These are phyloP conservation scores for Phania funesta DNA, from an alignment of 2,888 invertebrate genomes.

Conservation along the genomic window DNA sequence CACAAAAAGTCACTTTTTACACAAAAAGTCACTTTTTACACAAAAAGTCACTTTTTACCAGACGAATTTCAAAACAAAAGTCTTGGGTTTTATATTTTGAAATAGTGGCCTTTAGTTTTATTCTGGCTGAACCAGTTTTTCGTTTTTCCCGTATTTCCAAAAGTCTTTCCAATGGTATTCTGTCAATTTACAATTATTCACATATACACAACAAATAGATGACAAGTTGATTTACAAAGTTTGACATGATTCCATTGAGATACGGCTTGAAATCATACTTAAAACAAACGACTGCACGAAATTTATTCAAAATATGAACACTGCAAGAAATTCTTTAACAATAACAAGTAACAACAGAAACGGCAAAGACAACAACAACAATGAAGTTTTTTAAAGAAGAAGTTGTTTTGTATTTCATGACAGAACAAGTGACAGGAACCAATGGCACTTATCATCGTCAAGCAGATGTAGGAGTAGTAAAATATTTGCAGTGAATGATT, in stretches of 20 bases:
- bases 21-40: too few relatives aligned
- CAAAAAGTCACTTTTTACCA: too few relatives aligned
- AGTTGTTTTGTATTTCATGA: slow-evolving; percentile 27
- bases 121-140: too few relatives aligned
- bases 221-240: slow-evolving; percentile 52
- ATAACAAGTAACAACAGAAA: background rate
- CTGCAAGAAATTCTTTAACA: slow-evolving; percentile 4
- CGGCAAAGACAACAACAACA: background rate
- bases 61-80: too few relatives aligned
- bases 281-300: slow-evolving; percentile 22
- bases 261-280: slow-evolving; percentile 38
- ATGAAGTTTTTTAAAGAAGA: background rate
- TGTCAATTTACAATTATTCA: background rate
- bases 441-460: slow-evolving; percentile 55
- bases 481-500: too few relatives aligned
- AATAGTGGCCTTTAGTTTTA: too few relatives aligned
- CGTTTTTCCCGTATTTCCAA: too few relatives aligned
- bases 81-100: too few relatives aligned
- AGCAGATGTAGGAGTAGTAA: background rate
- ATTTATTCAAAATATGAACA: slow-evolving; percentile 17
- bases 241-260: slow-evolving; percentile 54
- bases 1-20: too few relatives aligned
- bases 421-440: slow-evolving; percentile 47
- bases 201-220: slow-evolving; percentile 19
- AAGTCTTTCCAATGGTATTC: background rate